Evolutionary conservation across 2,797 vertebrate genomes (phyloP), one percentile per base, ranked within the genome.

Genomic region (Adelosebastes latens): DNA sequence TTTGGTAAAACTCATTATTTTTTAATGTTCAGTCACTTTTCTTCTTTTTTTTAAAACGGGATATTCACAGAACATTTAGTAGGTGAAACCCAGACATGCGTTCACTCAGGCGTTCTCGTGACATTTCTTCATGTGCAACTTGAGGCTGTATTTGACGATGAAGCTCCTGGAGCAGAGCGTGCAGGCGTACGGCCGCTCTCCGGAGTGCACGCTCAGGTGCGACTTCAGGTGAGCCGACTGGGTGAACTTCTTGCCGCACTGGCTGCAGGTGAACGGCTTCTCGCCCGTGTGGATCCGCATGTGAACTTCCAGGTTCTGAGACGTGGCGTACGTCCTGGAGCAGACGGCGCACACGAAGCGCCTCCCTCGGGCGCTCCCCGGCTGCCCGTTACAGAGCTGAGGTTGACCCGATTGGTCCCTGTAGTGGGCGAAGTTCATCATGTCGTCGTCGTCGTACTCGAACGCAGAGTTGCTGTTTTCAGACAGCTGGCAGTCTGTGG

Each of bases 191-290:
- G 92, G 92, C 52, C 92, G 89, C 85, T 91, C 90, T 0, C 91
- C 91, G 0, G 90, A 42, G 90, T 95, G 94, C 1, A 94, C 82
- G 71, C 85, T 95, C 77, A 85, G 58, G 88, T 95, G 94, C 0
- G 93, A 90, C 89, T 94, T 95, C 8, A 95, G 91, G 84, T 95
- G 93, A 0, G 92, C 92, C 39, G 93, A 92, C 87, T 95, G 93
- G 0, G 92, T 94, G 92, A 95, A 95, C 79, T 85, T 92, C 69
- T 95, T 95, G 4, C 94, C 93, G 24, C 94, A 95, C 76, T 94
- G 92, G 13, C 18, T 24, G 71, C 94, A 95, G 80, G 69, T 80
- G 90, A 94, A 95, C 1, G 94, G 94, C 61, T 90, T 58, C 88
- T 93, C 89, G 7, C 93, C 94, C 2, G 93, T 94, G 92, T 95